A percentile compares a stretch with the other conserved stretches of the same genome.
phyloP scores from a whole-genome alignment of 2,797 vertebrate genomes.

The Premnoplex brunnescens region DNA sequence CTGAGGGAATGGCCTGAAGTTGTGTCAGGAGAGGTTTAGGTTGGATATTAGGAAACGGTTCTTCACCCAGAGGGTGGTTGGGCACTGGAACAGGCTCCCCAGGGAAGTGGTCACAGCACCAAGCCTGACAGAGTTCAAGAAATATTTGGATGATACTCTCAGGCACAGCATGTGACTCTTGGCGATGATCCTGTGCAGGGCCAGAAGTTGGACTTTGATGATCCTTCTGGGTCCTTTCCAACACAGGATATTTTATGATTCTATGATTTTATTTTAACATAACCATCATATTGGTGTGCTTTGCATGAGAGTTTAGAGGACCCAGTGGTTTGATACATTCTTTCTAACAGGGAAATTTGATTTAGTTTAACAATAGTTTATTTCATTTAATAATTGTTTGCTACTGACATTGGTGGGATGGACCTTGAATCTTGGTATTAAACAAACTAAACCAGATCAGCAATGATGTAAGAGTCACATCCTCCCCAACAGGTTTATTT shows the following conservation, averaged over 20 bases:
- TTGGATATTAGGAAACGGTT: background rate
- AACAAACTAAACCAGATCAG: background rate
- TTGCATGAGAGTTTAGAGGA: background rate
- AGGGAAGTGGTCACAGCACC: background rate
- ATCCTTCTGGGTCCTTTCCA: background rate
- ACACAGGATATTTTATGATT: background rate
- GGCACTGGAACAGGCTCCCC: background rate
- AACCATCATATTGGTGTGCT: rapidly evolving
- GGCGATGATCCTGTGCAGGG: background rate
- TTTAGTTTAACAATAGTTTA: background rate
- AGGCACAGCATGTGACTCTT: background rate
- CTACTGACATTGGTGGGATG: background rate
- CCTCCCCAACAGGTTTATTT: background rate
- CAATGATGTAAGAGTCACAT: background rate
- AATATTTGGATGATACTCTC: background rate
- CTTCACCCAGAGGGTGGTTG: background rate
- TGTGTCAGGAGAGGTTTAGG: background rate
- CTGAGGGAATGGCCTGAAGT: background rate
- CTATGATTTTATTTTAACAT: background rate
- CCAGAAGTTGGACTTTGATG: rapidly evolving
- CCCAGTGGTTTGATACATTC: background rate
- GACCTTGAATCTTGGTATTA: background rate
- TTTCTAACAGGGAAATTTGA: background rate
- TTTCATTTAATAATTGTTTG: background rate
- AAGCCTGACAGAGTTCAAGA: too few relatives aligned